These are phyloP conservation scores for Oceanodroma tethys DNA, from an alignment of 2,113 vertebrate genomes.

Conservation along the genomic window DNA sequence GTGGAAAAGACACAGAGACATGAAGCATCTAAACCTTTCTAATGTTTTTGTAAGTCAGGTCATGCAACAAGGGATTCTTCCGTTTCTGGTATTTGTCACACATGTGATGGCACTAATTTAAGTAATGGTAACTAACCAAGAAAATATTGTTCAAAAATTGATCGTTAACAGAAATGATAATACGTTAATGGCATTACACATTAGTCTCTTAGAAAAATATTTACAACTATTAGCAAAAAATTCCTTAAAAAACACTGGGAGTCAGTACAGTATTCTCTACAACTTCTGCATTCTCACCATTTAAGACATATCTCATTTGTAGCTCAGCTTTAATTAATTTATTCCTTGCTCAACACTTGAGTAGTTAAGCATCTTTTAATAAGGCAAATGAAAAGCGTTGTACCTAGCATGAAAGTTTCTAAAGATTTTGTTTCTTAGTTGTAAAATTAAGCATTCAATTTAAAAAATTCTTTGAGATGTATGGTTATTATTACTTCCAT, in stretches of 20 bases:
- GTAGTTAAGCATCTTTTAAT: background rate
- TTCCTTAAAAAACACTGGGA: background rate
- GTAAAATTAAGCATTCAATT: background rate
- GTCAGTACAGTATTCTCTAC: background rate
- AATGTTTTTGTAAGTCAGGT: background rate
- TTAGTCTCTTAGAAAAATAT: background rate
- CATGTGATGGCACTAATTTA: background rate
- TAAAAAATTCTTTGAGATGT: background rate
- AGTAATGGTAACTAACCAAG: background rate
- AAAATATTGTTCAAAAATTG: background rate
- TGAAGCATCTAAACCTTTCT: background rate
- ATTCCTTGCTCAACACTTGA: background rate
- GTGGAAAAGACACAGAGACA: background rate
- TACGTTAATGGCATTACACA: background rate
- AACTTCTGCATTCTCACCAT: background rate
- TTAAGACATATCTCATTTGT: background rate
- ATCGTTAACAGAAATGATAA: background rate
- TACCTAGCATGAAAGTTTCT: background rate
- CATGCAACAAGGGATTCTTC: background rate
- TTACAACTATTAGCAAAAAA: background rate
- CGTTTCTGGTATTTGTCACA: background rate
- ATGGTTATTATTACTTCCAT: background rate
- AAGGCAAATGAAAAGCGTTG: background rate
- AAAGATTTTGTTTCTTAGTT: background rate
- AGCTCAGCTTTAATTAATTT: background rate